These are phyloP conservation scores for Notoglanidium macrostoma DNA, from an alignment of 2,797 vertebrate species.

Conservation along the genomic window DNA sequence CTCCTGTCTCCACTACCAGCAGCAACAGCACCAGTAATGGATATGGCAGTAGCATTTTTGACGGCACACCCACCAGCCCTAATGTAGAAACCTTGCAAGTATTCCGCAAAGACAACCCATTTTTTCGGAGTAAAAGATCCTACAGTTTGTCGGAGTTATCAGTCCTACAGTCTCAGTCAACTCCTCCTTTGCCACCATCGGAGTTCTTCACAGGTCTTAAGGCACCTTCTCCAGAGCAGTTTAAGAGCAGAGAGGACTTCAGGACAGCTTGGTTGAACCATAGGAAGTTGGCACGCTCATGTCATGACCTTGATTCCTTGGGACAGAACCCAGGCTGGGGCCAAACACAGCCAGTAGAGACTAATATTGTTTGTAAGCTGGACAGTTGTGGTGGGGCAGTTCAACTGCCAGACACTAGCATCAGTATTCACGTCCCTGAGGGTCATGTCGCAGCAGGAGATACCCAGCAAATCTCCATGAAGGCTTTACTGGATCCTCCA, in stretches of 20 bases:
- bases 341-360: conserved; percentile 95
- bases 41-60: conserved; percentile 75
- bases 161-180: conserved; percentile 86
- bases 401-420: conserved; percentile 91
- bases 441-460: conserved; percentile 86
- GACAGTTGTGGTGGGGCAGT: conserved; percentile 88
- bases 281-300: conserved; percentile 92
- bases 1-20: conserved; percentile 60
- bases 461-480: conserved; percentile 91
- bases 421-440: conserved; percentile 88
- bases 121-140: conserved; percentile 93
- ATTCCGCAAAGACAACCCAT: conserved; percentile 83
- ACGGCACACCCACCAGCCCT: conserved; percentile 64
- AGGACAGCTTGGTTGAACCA: conserved; percentile 94
- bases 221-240: conserved; percentile 91
- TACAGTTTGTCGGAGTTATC: conserved; percentile 96
- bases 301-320: conserved; percentile 90
- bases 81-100: conserved; percentile 64
- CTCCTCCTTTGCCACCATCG: conserved; percentile 66
- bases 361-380: conserved; percentile 89
- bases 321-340: conserved; percentile 97
- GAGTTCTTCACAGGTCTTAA: conserved; percentile 88
- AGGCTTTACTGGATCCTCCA: conserved; percentile 90
- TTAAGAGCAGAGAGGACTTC: conserved; percentile 95
- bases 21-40: conserved; percentile 68